phyloP scores from a whole-genome alignment of 2,113 vertebrate genomes.

The Cichladusa arquata region DNA sequence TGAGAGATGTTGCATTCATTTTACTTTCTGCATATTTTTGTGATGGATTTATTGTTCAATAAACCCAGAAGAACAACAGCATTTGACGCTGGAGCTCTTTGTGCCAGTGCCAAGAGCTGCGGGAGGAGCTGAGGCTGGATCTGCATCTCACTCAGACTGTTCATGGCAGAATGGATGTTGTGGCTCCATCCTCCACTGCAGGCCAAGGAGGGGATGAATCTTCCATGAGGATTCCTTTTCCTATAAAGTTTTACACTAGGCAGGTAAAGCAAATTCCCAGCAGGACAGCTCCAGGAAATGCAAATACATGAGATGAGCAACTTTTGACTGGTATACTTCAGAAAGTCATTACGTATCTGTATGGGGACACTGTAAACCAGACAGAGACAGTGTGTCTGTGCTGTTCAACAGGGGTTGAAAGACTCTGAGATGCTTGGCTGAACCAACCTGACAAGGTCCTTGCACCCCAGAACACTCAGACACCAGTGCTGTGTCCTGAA shows the following conservation, averaged over 20 bases:
- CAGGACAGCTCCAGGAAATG: background rate
- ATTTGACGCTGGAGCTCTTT: background rate
- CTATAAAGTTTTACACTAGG: background rate
- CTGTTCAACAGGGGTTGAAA: accelerated
- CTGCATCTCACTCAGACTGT: background rate
- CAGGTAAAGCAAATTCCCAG: background rate
- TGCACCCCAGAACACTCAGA: background rate
- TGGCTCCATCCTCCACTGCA: background rate
- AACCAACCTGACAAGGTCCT: background rate
- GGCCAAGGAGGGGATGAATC: background rate
- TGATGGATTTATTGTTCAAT: constrained; percentile 22
- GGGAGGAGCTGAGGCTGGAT: background rate
- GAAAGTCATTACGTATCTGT: background rate
- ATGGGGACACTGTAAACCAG: background rate
- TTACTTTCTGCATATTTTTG: background rate
- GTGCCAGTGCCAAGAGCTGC: background rate
- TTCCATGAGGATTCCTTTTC: background rate
- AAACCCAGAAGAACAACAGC: constrained; percentile 9
- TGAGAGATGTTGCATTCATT: background rate
- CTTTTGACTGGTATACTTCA: background rate
- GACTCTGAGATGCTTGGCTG: background rate
- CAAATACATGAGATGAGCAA: background rate
- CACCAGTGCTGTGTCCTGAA: background rate
- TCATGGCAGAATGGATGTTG: background rate
- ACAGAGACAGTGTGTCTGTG: background rate